Evolutionary conservation across 2,797 vertebrate species (phyloP).

Genomic region (Acropternis orthonyx): DNA sequence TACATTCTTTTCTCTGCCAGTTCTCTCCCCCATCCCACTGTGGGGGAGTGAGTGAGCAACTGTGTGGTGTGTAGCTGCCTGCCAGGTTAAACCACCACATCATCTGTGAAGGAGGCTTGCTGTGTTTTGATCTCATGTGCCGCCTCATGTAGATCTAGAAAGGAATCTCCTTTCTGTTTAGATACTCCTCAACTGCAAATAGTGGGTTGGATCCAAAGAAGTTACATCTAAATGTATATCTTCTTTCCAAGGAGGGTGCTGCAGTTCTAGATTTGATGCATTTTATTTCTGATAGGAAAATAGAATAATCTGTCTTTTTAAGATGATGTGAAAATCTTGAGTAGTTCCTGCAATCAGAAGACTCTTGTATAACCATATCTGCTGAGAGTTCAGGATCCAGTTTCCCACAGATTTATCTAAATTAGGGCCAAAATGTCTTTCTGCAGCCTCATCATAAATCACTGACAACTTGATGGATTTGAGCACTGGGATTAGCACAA

Average conservation of each 20-base stretch:
- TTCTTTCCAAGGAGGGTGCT: not conserved
- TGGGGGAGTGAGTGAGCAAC: not conserved
- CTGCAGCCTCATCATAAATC: not conserved
- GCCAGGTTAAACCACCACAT: not conserved
- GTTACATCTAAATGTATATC: not conserved
- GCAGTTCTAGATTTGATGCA: not conserved
- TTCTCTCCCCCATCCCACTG: not conserved
- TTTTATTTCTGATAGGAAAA: not conserved
- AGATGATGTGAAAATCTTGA: not conserved
- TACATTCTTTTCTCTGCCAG: not conserved
- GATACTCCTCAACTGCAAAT: not conserved
- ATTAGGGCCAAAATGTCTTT: not conserved
- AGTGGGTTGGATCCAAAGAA: not conserved
- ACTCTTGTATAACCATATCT: not conserved
- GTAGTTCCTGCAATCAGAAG: not conserved
- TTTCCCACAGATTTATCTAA: not conserved
- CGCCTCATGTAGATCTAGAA: not conserved
- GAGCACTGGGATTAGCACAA: not conserved
- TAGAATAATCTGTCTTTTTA: not conserved
- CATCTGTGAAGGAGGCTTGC: not conserved
- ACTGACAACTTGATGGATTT: not conserved
- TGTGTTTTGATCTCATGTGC: not conserved
- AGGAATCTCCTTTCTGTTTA: not conserved
- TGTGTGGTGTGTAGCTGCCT: not conserved
- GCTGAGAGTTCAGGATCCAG: not conserved